A percentile compares a stretch with the other conserved stretches of the same genome.
Evolutionary conservation across 2,888 invertebrate genomes (phyloP).

Genomic region (Drosophila borborema): DNA sequence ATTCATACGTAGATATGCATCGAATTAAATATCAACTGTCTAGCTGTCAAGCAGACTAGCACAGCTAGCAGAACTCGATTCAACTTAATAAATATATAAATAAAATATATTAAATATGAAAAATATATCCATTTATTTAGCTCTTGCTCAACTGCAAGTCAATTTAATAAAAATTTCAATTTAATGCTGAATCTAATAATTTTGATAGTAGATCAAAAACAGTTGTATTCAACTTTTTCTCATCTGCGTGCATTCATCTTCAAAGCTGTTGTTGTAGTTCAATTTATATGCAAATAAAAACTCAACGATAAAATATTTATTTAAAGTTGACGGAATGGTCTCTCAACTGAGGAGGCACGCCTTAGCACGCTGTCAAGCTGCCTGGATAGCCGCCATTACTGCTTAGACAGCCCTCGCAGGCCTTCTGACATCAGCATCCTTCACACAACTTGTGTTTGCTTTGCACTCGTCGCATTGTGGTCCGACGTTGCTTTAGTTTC

Average conservation of each 20-base stretch:
- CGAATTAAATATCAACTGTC: no score
- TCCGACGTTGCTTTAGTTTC: constrained; percentile 31
- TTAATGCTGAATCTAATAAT: background rate
- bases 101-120: background rate
- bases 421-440: constrained; percentile 16
- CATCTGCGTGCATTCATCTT: background rate
- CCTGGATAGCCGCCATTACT: constrained; percentile 13
- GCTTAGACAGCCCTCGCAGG: constrained; percentile 47
- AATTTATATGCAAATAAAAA: constrained; percentile 17
- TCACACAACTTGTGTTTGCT: constrained; percentile 39
- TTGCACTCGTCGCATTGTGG: constrained; percentile 51
- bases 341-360: background rate
- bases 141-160: background rate
- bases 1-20: no score
- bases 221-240: background rate
- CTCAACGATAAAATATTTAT: background rate
- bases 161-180: background rate
- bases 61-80: no score
- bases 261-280: constrained; percentile 1
- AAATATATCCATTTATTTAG: background rate
- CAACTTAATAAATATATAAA: no score
- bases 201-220: background rate
- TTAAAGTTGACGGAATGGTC: background rate
- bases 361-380: constrained; percentile 19
- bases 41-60: no score